Conservation (phyloP, 2,113 vertebrate species). For the Cyphomyrus plagiostoma region DNA sequence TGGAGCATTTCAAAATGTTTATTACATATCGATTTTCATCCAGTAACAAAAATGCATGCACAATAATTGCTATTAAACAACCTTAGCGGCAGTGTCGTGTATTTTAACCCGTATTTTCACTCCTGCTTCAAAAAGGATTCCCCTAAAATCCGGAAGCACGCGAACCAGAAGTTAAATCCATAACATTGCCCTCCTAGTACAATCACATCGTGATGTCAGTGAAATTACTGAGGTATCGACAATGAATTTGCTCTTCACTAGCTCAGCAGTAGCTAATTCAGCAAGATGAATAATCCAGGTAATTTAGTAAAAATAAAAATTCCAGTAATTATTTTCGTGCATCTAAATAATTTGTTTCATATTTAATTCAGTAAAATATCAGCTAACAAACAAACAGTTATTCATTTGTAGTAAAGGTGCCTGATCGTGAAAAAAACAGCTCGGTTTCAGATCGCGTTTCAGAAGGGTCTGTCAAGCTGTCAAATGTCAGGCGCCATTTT, state of each 20-base stretch:
- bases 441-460: neutral
- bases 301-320: neutral
- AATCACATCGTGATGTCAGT: neutral
- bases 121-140: neutral
- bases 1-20: neutral
- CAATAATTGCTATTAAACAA: neutral
- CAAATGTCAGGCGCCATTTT: conserved; percentile 37
- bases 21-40: neutral
- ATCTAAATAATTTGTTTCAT: neutral
- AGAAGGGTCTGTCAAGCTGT: neutral
- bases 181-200: neutral
- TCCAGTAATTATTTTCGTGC: neutral
- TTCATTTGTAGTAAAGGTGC: neutral
- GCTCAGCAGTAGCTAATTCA: neutral
- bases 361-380: neutral
- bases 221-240: neutral
- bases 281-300: neutral
- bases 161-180: neutral
- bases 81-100: neutral
- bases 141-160: neutral
- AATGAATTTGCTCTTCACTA: neutral
- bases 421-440: neutral
- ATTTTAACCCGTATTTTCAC: neutral
- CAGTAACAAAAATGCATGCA: neutral
- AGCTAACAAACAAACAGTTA: neutral